Evolutionary conservation across 2,113 vertebrate species (phyloP), one percentile per base, ranked within the genome.

Genomic region (Nothobranchius kuhntae): DNA sequence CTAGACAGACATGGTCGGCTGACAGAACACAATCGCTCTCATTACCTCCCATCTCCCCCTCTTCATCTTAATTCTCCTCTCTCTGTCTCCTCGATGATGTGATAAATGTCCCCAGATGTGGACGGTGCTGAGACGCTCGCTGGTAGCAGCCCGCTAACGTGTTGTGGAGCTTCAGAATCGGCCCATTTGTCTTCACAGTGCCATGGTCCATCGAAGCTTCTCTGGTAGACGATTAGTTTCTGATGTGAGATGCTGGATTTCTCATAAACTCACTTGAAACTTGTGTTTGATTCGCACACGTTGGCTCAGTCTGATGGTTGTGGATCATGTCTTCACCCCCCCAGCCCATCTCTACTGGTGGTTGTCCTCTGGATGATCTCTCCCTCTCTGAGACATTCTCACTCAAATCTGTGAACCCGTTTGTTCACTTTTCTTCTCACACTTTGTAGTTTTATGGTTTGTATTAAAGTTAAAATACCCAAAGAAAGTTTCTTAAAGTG

Each of bases 21-120:
- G 83, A 61, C 55, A 65, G 83, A 87, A 81, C 67, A 86, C 87
- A 81, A 76, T 87, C 65, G 17, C 11, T 36, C 61, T 75, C 71
- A 84, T 84, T 75, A 82, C 63, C 71, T 82, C 44, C 10, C 67
- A 40, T 68, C 73, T 68, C 51, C 50, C 36, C 38, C 77, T 51
- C 60, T 68, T 26, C 69, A 55, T 77, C 78, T 69, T 57, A 1
- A 71, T 73, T 48, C 42, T 5, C 24, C 26, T 45, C 38, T 63
- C 46, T 53, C 52, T 66, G 55, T 75, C 47, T 71, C 30, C 62
- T 61, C 66, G 73, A 70, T 75, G 79, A 89, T 84, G 87, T 87
- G 81, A 84, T 87, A 89, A 89, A 89, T 71, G 79, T 73, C 53
- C 57, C 73, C 85, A 87, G 83, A 87, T 89, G 87, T 80, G 57